Conservation (phyloP, 2,797 vertebrate species). For the Poecilia gillii region DNA sequence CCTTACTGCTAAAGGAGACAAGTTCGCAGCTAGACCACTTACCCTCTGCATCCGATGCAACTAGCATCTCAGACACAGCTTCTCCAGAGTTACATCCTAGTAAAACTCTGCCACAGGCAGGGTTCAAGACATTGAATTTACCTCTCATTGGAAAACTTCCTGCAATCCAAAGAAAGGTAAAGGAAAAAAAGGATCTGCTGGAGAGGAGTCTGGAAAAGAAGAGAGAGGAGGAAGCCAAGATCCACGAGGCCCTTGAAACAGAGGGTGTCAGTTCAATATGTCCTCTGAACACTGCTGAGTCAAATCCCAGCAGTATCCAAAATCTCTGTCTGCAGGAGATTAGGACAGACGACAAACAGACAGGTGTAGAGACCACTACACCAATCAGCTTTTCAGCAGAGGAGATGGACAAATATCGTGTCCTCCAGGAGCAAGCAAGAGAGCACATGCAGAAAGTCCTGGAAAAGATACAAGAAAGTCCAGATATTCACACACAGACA, state of each 20-base stretch:
- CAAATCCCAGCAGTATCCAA: constrained; percentile 61
- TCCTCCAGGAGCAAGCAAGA: constrained; percentile 94
- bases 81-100: constrained; percentile 17
- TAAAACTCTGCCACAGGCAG: constrained; percentile 58
- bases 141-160: constrained; percentile 84
- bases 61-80: constrained; percentile 44
- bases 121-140: constrained; percentile 64
- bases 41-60: constrained; percentile 15
- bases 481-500: constrained; percentile 40
- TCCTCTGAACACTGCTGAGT: constrained; percentile 65
- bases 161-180: constrained; percentile 74
- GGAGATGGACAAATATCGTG: constrained; percentile 95
- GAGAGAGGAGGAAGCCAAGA: constrained; percentile 57
- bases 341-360: constrained; percentile 63
- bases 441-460: constrained; percentile 97
- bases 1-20: constrained; percentile 27
- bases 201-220: constrained; percentile 65
- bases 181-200: constrained; percentile 58
- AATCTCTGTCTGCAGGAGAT: constrained; percentile 48
- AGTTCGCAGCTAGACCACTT: constrained; percentile 29
- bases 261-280: constrained; percentile 26
- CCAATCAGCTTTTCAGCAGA: constrained; percentile 93
- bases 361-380: constrained; percentile 79
- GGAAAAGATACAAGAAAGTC: constrained; percentile 82
- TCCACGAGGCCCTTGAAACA: constrained; percentile 19